Conservation (phyloP, 2,888 invertebrate genomes). For the Drosophila multiciliata region DNA sequence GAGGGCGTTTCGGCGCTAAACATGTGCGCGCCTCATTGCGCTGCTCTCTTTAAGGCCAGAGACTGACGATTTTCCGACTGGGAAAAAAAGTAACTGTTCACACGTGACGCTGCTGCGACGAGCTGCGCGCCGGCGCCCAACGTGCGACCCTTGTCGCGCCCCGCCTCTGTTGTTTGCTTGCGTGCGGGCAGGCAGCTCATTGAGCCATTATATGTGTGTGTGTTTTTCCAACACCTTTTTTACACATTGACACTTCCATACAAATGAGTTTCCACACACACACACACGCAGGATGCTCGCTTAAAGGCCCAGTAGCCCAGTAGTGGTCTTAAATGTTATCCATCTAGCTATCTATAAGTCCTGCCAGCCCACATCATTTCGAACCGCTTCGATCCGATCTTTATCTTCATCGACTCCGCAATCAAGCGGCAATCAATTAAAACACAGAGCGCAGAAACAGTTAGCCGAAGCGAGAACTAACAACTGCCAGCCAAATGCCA, state of each 20-base stretch:
- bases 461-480: constrained; percentile 8
- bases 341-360: background rate
- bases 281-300: constrained; percentile 38
- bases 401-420: constrained; percentile 60
- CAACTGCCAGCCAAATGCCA: constrained; percentile 45
- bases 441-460: constrained; percentile 11
- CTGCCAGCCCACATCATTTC: constrained; percentile 48
- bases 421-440: constrained; percentile 78
- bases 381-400: constrained; percentile 31
- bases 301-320: constrained; percentile 16
- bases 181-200: constrained; percentile 39
- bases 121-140: constrained; percentile 56
- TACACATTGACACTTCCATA: constrained; percentile 76
- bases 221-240: constrained; percentile 72
- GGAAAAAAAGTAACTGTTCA: constrained; percentile 66
- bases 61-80: constrained; percentile 17
- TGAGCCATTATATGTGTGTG: constrained; percentile 44
- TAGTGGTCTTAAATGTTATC: constrained; percentile 1
- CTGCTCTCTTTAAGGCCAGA: constrained; percentile 23
- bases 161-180: constrained; percentile 11
- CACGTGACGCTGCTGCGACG: constrained; percentile 59
- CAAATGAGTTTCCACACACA: constrained; percentile 24
- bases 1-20: constrained; percentile 76
- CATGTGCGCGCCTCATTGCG: constrained; percentile 74
- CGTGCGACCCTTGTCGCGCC: constrained; percentile 23